Base-by-base conservation (phyloP, 64 coral and sea anemone species). In the Porites lutea region DNA sequence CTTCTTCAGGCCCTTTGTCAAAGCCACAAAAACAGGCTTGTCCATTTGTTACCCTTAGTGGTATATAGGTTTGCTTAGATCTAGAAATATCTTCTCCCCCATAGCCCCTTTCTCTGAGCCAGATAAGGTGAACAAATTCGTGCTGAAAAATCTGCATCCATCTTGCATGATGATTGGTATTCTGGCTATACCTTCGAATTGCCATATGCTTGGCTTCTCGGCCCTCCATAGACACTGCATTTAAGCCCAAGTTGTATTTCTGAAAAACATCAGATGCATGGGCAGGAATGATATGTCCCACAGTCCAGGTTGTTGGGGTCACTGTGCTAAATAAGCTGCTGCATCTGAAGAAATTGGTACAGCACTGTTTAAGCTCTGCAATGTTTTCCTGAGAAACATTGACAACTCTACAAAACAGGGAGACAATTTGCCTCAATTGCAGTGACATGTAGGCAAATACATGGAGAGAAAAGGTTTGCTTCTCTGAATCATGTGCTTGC, bases 151-250 rank as follows among this genome's bases (percentile, higher is more conserved):
- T 96, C 73, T 96, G 86, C 80, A 72, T 82, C 90, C 95, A 92
- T 84, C 86, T 92, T n/a, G 48, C 51, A 63, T 70, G 52, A 78
- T 89, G 89, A 65, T 57, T 89, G 74, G 95, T 92, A 47, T 96
- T 96, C 78, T 91, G 86, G 59, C 84, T 93, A 73, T 89, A 93
- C 59, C 91, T 92, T 43, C 54, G 23, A 75, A 89, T 86, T 74
- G 89, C 66, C 75, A 84, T 75, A 82, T 92, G 90, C 81, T 96
- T 96, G 15, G 86, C 77, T 51, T 96, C 90, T 52, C 95, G 82
- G 44, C 87, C 90, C 82, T 96, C 95, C 95, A 96, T 96, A 14
- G 95, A 89, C 62, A 96, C 95, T 52, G n/a, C 90, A 92, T 92
- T 92, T 74, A 89, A 69, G 73, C 95, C 95, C 44, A 90, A 61